These are phyloP conservation scores for Aphelinus certus DNA, from an alignment of 1,140 invertebrate species.

Conservation along the genomic window DNA sequence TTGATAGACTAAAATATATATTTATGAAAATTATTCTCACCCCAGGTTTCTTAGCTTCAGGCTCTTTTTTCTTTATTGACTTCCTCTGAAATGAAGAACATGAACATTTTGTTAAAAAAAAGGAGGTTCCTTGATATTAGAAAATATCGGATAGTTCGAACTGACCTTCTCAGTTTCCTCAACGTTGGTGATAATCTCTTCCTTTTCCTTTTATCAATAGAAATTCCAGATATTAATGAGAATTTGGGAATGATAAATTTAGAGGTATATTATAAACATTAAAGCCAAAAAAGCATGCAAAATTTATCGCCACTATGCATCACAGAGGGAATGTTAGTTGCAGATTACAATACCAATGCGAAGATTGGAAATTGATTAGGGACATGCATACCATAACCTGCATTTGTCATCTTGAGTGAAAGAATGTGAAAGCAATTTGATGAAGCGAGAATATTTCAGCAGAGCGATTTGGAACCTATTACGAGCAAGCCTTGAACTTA, in stretches of 20 bases:
- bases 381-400: slow-evolving; percentile 11
- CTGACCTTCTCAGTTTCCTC: slow-evolving; percentile 53
- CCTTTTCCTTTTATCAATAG: slow-evolving; percentile 54
- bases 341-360: not conserved
- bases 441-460: too few species aligned
- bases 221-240: not conserved
- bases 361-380: not conserved
- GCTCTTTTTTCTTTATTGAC: slow-evolving; percentile 51
- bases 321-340: not conserved
- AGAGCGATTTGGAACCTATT: too few species aligned
- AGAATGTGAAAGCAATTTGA: too few species aligned
- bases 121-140: too few species aligned
- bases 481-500: too few species aligned
- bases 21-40: slow-evolving; percentile 31
- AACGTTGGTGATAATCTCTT: slow-evolving; percentile 65
- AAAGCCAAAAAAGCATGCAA: not conserved
- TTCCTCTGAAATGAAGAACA: slow-evolving; percentile 40
- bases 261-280: not conserved
- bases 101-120: not conserved
- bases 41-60: slow-evolving; percentile 50
- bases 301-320: too few species aligned
- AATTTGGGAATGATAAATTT: too few species aligned
- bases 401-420: not conserved
- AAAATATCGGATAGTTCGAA: too few species aligned
- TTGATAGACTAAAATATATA: too few species aligned